Evolutionary conservation across 2,797 vertebrate genomes (phyloP), one percentile per base, ranked within the genome.

Genomic region (Cheirogaleus major): DNA sequence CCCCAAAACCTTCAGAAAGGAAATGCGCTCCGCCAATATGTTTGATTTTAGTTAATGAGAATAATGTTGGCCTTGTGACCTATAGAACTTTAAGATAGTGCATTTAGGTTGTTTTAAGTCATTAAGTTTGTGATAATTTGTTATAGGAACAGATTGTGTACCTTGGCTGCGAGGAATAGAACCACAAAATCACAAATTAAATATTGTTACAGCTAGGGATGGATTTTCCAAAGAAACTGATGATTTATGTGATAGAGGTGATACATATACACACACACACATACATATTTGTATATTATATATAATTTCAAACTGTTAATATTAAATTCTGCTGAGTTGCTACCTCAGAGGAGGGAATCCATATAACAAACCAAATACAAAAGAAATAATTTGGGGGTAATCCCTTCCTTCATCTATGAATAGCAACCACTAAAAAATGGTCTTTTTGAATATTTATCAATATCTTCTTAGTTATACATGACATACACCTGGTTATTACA

Each of bases 361-460:
- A 91, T 23, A 59, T 7, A 69, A 57, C 38, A 89, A 73, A 75
- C 30, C 87, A 38, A 76, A 85, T 12, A 41, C 6, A 55, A 48
- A 94, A 85, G 43, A 27, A 93, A 17, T 82, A 86, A 92, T 83
- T 45, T 22, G 63, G 18, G 41, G 48, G 4, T 78, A 30, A 35
- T 70, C 65, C 50, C 13, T 22, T 80, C 32, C 20, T 22, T 80
- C 27, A 69, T 70, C 13, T 76, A 18, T 92, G 70, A 85, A 59
- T 38, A 96, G 12, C 57, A 96, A 69, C 43, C 80, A 48, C 35
- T 93, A 48, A 87, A 88, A 93, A 92, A 90, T 82, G 17, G 5
- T 93, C 38, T 73, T 95, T 93, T 50, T 73, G 61, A 91, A 79
- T 94, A 97, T 73, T 79, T 93, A 41, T 92, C 76, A 91, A 3